These are phyloP conservation scores for Astyanax mexicanus DNA, from an alignment of 2,797 vertebrate species.

Conservation along the genomic window DNA sequence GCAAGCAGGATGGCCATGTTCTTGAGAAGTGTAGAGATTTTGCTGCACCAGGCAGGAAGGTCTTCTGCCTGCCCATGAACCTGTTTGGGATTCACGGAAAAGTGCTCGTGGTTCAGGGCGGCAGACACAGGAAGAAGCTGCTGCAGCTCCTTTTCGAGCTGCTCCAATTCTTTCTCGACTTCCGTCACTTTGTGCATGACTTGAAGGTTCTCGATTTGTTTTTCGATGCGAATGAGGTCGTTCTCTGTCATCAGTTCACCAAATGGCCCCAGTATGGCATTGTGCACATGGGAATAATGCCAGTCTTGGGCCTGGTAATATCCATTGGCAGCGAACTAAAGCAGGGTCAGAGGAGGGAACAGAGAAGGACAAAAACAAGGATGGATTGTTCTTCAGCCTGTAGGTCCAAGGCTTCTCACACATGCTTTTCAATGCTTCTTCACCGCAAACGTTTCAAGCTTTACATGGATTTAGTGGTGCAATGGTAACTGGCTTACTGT, in stretches of 20 bases:
- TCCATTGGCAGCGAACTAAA: slow-evolving; percentile 88
- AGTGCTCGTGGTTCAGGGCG: slow-evolving; percentile 79
- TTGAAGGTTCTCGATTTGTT: slow-evolving; percentile 94
- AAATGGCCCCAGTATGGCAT: slow-evolving; percentile 89
- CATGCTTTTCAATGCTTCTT: slow-evolving; percentile 69
- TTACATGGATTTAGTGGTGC: slow-evolving; percentile 94
- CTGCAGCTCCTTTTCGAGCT: slow-evolving; percentile 85
- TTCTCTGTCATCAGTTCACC: slow-evolving; percentile 93
- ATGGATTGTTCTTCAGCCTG: slow-evolving; percentile 81
- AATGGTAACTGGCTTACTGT: slow-evolving; percentile 80
- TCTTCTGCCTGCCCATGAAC: slow-evolving; percentile 87
- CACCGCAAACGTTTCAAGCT: slow-evolving; percentile 72
- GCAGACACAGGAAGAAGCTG: slow-evolving; percentile 85
- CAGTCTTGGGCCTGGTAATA: slow-evolving; percentile 86
- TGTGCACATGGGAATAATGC: slow-evolving; percentile 84
- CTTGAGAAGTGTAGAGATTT: slow-evolving; percentile 85
- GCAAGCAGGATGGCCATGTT: slow-evolving; percentile 86
- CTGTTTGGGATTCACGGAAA: slow-evolving; percentile 86
- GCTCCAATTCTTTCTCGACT: slow-evolving; percentile 85
- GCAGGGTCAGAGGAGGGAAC: slow-evolving; percentile 79
- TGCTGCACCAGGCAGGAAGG: slow-evolving; percentile 86
- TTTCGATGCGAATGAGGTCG: slow-evolving; percentile 90
- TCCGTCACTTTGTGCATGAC: slow-evolving; percentile 91
- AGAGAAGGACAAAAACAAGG: slow-evolving; percentile 69
- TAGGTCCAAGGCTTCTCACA: slow-evolving; percentile 68